A percentile compares a stretch with the other conserved stretches of the same genome.
Conservation (phyloP, 2,113 vertebrate genomes). For the Lampris megalopsis region DNA sequence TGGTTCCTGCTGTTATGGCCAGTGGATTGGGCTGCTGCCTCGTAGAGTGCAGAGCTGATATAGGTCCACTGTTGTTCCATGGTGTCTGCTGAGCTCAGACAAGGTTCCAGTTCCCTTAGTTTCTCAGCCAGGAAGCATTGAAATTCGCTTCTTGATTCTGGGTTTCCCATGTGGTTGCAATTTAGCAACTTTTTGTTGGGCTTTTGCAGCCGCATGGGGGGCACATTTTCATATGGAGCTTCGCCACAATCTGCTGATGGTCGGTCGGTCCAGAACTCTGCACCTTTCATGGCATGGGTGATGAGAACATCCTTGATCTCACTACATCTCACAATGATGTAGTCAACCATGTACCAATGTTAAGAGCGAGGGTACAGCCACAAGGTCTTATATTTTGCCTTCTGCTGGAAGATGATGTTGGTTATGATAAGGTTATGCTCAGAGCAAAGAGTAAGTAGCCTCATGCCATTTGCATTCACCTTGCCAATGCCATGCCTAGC, state of each 20-base stretch:
- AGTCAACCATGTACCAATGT: conserved; percentile 13
- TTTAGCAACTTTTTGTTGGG: neutral
- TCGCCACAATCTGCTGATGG: too few species aligned
- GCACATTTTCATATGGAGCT: neutral
- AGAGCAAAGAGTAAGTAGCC: conserved; percentile 8
- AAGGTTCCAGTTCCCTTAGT: neutral
- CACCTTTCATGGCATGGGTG: too few species aligned
- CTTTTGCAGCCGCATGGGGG: neutral
- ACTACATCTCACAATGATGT: neutral
- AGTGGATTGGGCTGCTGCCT: conserved; percentile 22
- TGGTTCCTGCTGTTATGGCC: conserved; percentile 17
- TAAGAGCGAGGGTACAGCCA: conserved; percentile 28
- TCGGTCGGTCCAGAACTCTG: too few species aligned
- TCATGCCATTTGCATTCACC: conserved; percentile 17
- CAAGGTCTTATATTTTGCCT: conserved; percentile 3
- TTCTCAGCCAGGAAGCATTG: neutral
- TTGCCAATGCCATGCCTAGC: conserved; percentile 14
- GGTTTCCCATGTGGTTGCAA: neutral
- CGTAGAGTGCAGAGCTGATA: conserved; percentile 9
- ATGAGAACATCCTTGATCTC: too few species aligned
- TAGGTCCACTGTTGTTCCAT: conserved; percentile 8
- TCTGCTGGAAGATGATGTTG: conserved; percentile 21
- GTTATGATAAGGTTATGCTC: conserved; percentile 31
- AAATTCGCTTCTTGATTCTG: neutral
- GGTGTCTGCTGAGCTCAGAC: neutral